Base-by-base conservation (phyloP, 1,140 invertebrate species). In the Hypothenemus hampei region DNA sequence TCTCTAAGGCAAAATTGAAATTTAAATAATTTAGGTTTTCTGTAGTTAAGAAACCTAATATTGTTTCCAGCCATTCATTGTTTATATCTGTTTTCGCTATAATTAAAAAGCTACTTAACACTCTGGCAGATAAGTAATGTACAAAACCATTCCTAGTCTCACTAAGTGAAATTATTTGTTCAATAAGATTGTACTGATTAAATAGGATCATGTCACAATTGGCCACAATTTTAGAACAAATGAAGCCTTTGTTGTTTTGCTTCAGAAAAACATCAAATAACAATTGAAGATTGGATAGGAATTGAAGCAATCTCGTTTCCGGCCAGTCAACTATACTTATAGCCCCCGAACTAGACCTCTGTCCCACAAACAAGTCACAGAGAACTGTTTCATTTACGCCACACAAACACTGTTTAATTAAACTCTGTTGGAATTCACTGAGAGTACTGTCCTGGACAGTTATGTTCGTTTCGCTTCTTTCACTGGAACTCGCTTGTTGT, bases 231-330 rank as follows among this genome's bases (percentile, higher is more conserved):
- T 82, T 81, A 21, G 82, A 81, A 72, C 89, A 92, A 70, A 91
- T 86, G 18, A 84, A 78, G 1, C 88, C 87, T 60, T 82, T 83
- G 24, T 80, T 80, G 61, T 88, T 89, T 70, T 93, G 89, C 66
- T 88, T 87, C 35, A 90, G 77, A 62, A 89, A 88, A 20, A 90
- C 80, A 66, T 91, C 87, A 67, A 89, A 91, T 36, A 92, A 73
- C 4, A 92, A 72, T 59, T 92, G 87, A 57, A 92, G 76, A 58
- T 85, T 87, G 45, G 87, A 90, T 39, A 92, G 72, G 65, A 89
- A 90, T 60, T 87, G 80, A 4, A 91, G 65, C 5, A 83, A 79
- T 65, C 83, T 81, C 54, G 83, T 82, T 3, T 81, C 69, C 5
- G 83, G 81, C 86, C 86, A 89, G 57, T 86, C 81, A 8, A 77